Conservation (phyloP, 2,113 vertebrate genomes). For the Cavia porcellus region DNA sequence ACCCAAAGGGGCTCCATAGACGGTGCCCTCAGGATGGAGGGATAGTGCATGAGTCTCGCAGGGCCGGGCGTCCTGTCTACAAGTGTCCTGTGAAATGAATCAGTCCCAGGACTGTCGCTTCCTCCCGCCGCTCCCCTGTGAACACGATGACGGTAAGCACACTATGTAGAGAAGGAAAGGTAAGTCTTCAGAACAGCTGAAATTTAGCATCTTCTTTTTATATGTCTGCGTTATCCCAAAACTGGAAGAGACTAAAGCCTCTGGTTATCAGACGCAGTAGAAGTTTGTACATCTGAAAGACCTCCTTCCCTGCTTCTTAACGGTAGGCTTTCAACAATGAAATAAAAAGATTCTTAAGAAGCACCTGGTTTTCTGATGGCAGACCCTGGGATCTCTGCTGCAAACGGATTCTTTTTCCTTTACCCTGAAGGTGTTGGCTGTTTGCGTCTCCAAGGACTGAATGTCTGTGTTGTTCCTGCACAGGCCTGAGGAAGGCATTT, state of each 20-base stretch:
- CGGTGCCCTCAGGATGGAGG: neutral
- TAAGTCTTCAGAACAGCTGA: neutral
- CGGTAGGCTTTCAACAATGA: neutral
- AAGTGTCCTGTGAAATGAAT: conserved; percentile 46
- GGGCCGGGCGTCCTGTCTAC: accelerated
- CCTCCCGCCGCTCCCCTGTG: neutral
- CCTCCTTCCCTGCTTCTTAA: neutral
- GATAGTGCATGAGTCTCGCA: neutral
- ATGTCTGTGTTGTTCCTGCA: conserved; percentile 73
- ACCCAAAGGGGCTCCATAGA: neutral
- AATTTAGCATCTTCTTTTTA: neutral
- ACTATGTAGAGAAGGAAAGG: neutral
- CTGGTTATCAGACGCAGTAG: neutral
- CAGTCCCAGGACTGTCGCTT: neutral
- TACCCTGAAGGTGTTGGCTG: conserved; percentile 21
- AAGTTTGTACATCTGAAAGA: conserved; percentile 18
- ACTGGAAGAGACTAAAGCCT: neutral
- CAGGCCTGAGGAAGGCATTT: conserved; percentile 75
- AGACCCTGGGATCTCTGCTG: conserved; percentile 15
- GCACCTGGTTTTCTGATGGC: conserved; percentile 64
- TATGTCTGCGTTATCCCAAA: neutral
- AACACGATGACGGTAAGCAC: conserved; percentile 16
- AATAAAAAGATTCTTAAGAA: neutral
- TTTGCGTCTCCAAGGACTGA: conserved; percentile 71
- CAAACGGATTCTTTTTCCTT: conserved; percentile 57